Base-by-base conservation (phyloP, 2,888 invertebrate genomes). In the Ephialtes manifestator region DNA sequence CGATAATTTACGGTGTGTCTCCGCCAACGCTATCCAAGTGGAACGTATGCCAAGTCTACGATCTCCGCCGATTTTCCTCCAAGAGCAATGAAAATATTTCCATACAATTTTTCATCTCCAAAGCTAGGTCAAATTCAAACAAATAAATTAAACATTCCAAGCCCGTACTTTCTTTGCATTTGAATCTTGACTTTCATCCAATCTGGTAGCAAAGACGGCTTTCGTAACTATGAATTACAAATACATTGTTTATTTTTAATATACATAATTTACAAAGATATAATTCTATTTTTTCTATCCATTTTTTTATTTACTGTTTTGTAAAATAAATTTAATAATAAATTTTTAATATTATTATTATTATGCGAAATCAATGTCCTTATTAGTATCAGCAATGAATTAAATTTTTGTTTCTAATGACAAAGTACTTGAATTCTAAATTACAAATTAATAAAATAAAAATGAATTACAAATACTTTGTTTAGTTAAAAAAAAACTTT, bases 1-100 rank as follows among this genome's bases (percentile, higher is more conserved):
- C 84, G 84, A 84, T 81, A 68, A 84, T 84, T 84, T 78, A 84
- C 81, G 77, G 67, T 72, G 71, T 55, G 55, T 60, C 46, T 63
- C 15, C 55, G 75, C 53, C 77, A 55, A 60, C 63, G 67, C 67
- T 71, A 74, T 81, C 74, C 53, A 74, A 55, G 67, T 68, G 74
- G 74, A 84, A 81, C 77, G 81, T 39, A 39, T 15, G 74, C 60
- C 48, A 75, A 78, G 39, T 67, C 24, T 48, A 35, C 39, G 20
- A 13, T 15, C 48, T 46, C 31, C 1, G 51, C 51, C 24, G n/a
- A 51, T 48, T 75, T 74, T 74, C 24, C 39, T 43, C 15, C 0
- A 13, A 58, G 13, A 28, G 28, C 0, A 18, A 18, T 67, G 24
- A 20, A 67, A 67, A 67, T 67, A 35, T 60, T 60, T 60, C 31